phyloP scores from a whole-genome alignment of 1,140 invertebrate species.

The Heliconius melpomene region DNA sequence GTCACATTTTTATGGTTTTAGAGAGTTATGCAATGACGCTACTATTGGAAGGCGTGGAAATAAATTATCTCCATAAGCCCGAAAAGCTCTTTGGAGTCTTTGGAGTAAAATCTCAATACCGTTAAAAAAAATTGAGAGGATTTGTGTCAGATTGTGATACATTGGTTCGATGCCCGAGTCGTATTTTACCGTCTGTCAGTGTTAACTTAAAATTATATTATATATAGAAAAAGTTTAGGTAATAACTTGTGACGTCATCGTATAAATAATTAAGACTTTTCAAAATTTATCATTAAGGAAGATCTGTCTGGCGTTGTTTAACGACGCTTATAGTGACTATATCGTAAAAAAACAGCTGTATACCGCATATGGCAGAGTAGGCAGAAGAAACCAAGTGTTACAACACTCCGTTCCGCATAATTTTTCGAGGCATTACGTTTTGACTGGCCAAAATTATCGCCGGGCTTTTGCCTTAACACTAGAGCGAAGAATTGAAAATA shows the following conservation, averaged over 20 bases:
- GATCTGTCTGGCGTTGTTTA: conserved; percentile 6
- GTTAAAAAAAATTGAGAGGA: conserved; percentile 73
- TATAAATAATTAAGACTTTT: not conserved
- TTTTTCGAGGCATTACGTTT: too few species aligned
- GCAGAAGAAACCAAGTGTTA: too few species aligned
- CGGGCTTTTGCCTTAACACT: too few species aligned
- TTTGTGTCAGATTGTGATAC: conserved; percentile 71
- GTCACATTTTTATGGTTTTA: conserved; percentile 38
- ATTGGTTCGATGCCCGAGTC: conserved; percentile 50
- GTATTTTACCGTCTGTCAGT: conserved; percentile 34
- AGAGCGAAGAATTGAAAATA: too few species aligned
- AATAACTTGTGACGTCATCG: not conserved
- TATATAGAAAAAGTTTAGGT: not conserved
- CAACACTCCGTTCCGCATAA: too few species aligned
- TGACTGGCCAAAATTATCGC: too few species aligned
- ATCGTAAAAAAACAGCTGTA: not conserved
- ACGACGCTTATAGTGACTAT: not conserved
- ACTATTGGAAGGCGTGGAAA: conserved; percentile 50
- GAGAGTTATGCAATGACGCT: conserved; percentile 59
- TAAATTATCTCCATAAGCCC: conserved; percentile 59
- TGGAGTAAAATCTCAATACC: conserved; percentile 58
- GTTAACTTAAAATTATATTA: conserved; percentile 32
- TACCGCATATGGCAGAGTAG: too few species aligned
- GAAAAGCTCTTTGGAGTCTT: conserved; percentile 48
- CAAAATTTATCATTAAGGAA: conserved; percentile 21